Evolutionary conservation across 2,888 invertebrate genomes (phyloP), one percentile per base, ranked within the genome.

Genomic region (Platypus cylindrus): DNA sequence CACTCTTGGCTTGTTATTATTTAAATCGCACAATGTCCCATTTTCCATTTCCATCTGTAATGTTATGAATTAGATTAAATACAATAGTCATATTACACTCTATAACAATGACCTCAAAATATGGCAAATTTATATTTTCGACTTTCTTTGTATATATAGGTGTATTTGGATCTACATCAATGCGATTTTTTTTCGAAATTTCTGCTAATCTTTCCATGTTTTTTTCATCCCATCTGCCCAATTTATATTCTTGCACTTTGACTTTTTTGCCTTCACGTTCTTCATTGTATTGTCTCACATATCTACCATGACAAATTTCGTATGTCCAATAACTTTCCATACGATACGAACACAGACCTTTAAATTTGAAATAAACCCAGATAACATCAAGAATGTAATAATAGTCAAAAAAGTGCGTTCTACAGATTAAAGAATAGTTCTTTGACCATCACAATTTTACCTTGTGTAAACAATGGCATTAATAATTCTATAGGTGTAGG

Each of bases 281-380:
- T 57, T 97, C 95, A 59, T 98, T 95, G 58, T 87, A 98, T 58
- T 98, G 97, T 16, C 87, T 71, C 3, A 97, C 75, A 58, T 81
- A 83, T 48, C 75, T 70, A 0, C 94, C 94, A 61, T 95, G 95
- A 52, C 95, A 95, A 17, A 95, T 73, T 62, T 95, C 93, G 58
- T 95, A 95, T 0, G 89, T 89, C 95, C 95, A 95, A 55, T 91
- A 95, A 2, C 81, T 78, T 56, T 90, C 91, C 31, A 89, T 63
- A 43, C 86, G 71, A 52, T 84, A 89, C 8, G 44, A 41, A 17
- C 44, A 44, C 5, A 34, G 38, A 4, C 37, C 37, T 40, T n/a
- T n/a, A n/a, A n/a, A n/a, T n/a, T n/a, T n/a, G 14, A 16, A 30
- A 30, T 18, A 13, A 27, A 15, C 9, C 3, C 14, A 15, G 13